Conservation (phyloP, 2,888 invertebrate genomes). For the Chymomyza caudatula region DNA sequence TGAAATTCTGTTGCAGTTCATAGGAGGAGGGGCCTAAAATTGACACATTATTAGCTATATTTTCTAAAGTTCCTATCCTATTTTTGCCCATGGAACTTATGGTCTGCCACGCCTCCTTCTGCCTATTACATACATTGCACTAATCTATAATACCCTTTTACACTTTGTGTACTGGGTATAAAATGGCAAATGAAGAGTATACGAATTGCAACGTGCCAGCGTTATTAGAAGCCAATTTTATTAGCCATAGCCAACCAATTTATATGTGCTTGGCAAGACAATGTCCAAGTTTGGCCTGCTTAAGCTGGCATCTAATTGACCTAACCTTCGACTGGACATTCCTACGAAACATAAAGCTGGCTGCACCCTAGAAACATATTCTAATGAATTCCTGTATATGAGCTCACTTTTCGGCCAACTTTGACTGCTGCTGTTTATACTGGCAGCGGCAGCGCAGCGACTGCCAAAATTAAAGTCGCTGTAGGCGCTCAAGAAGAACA, state of each 20-base stretch:
- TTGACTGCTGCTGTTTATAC: slow-evolving; percentile 16
- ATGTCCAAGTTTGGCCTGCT: neutral
- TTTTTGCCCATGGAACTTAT: no score
- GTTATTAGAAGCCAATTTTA: neutral
- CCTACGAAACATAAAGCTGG: neutral
- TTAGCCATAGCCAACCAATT: neutral
- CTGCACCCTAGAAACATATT: slow-evolving; percentile 26
- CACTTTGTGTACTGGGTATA: no score
- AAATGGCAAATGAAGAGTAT: slow-evolving; percentile 3
- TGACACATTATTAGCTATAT: no score
- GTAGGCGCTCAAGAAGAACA: slow-evolving; percentile 65
- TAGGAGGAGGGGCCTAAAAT: no score
- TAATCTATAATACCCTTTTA: no score
- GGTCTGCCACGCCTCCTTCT: no score
- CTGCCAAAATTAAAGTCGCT: slow-evolving; percentile 33
- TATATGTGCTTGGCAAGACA: neutral
- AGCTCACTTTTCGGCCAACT: slow-evolving; percentile 48
- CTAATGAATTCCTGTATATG: slow-evolving; percentile 55
- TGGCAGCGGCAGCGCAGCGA: neutral
- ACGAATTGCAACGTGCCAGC: slow-evolving; percentile 52
- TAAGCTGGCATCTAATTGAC: neutral
- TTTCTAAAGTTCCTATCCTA: no score
- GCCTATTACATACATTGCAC: no score
- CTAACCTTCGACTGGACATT: neutral
- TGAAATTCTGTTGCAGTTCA: no score